phyloP scores from a whole-genome alignment of 2,113 vertebrate species.

The Alexandromys fortis region DNA sequence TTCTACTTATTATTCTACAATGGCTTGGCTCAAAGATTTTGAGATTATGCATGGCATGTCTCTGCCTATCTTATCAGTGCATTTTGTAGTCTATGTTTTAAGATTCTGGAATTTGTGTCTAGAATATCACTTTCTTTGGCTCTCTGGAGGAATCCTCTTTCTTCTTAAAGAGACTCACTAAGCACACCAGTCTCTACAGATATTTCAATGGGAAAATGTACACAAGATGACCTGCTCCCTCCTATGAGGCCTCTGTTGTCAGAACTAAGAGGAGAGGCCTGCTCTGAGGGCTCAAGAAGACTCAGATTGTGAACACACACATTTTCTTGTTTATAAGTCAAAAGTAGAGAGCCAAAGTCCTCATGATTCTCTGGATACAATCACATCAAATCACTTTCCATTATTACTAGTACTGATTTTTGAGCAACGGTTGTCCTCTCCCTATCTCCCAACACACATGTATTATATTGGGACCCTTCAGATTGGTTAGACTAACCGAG shows the following conservation, averaged over 20 bases:
- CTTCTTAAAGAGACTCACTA: background rate
- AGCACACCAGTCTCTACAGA: background rate
- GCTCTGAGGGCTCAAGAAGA: too few relatives aligned
- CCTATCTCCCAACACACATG: rapidly evolving
- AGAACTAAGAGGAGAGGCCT: background rate
- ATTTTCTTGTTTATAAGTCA: background rate
- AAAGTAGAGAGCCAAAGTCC: background rate
- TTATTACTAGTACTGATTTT: background rate
- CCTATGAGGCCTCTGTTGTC: background rate
- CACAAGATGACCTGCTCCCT: background rate
- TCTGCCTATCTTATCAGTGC: background rate
- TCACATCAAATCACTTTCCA: background rate
- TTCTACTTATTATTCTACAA: background rate
- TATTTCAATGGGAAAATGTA: background rate
- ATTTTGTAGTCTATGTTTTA: background rate
- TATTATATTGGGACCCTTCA: background rate
- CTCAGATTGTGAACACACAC: background rate
- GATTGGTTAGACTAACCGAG: background rate
- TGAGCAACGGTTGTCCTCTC: too few relatives aligned
- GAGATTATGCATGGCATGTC: background rate
- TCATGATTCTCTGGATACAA: background rate
- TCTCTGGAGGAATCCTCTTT: background rate
- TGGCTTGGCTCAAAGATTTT: background rate
- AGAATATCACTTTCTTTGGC: background rate
- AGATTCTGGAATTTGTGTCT: background rate